A percentile compares a stretch with the other conserved stretches of the same genome.
Evolutionary conservation across 2,113 vertebrate species (phyloP).

Genomic region (Prolemur simus): DNA sequence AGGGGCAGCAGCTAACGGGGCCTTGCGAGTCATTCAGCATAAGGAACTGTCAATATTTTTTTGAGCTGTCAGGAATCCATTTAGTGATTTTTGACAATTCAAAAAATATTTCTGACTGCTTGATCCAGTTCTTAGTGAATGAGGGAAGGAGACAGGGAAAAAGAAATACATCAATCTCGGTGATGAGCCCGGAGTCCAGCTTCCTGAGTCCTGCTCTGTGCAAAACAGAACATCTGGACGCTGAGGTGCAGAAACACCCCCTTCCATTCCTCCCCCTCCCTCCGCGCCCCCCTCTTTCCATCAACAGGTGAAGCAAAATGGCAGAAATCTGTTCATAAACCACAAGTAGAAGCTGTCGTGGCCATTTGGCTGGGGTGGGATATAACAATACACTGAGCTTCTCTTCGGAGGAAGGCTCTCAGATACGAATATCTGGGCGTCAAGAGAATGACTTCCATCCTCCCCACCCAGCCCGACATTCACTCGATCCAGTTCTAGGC

Average conservation of each 20-base stretch:
- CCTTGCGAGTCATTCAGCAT: conserved; percentile 70
- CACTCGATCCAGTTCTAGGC: background rate
- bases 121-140: conserved; percentile 64
- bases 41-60: conserved; percentile 76
- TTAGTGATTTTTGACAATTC: conserved; percentile 80
- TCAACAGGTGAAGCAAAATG: background rate
- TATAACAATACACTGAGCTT: conserved; percentile 38
- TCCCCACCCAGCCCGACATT: background rate
- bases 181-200: conserved; percentile 43
- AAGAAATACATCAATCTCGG: conserved; percentile 54
- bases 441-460: background rate
- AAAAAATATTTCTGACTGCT: conserved; percentile 68
- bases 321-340: background rate
- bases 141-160: conserved; percentile 31
- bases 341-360: background rate
- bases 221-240: background rate
- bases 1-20: conserved; percentile 65
- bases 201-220: background rate
- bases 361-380: conserved; percentile 1
- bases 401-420: conserved; percentile 10
- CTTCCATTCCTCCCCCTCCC: background rate
- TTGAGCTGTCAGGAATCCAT: conserved; percentile 76
- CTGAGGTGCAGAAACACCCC: conserved; percentile 2
- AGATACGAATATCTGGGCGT: background rate
- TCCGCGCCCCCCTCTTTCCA: background rate